Percentiles rank a stretch among this genome's conserved stretches.
Evolutionary conservation across 2,888 invertebrate genomes (phyloP).

Genomic region (Glaucopsyche alexis): DNA sequence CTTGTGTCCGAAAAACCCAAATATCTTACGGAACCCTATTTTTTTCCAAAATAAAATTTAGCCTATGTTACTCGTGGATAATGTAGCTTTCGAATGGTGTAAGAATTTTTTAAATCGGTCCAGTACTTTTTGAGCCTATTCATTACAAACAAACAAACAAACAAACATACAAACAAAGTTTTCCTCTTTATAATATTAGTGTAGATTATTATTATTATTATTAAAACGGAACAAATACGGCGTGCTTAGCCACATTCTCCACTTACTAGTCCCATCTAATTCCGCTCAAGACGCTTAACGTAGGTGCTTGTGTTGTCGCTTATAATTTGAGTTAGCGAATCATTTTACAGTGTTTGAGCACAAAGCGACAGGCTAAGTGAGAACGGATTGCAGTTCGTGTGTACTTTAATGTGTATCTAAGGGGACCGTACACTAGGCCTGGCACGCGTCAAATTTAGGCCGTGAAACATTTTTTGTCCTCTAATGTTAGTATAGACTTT

Average conservation of each 20-base stretch:
- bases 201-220: too few relatives aligned
- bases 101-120: too few relatives aligned
- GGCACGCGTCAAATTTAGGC: background rate
- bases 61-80: too few relatives aligned
- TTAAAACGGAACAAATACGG: background rate
- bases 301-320: conserved; percentile 23
- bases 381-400: conserved; percentile 27
- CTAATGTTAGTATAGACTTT: too few relatives aligned
- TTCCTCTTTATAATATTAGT: too few relatives aligned
- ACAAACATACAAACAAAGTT: too few relatives aligned
- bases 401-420: conserved; percentile 22
- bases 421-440: background rate
- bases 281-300: conserved; percentile 22
- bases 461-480: background rate
- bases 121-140: too few relatives aligned
- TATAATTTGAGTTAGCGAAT: conserved; percentile 34
- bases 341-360: conserved; percentile 34
- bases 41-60: too few relatives aligned
- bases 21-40: too few relatives aligned
- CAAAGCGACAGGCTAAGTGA: conserved; percentile 34
- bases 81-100: too few relatives aligned
- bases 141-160: too few relatives aligned
- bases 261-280: conserved; percentile 18
- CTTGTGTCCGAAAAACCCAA: too few relatives aligned
- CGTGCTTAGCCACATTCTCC: conserved; percentile 3